A percentile compares a stretch with the other conserved stretches of the same genome.
phyloP scores from a whole-genome alignment of 2,113 vertebrate genomes.

The Gallinago jamesoni region DNA sequence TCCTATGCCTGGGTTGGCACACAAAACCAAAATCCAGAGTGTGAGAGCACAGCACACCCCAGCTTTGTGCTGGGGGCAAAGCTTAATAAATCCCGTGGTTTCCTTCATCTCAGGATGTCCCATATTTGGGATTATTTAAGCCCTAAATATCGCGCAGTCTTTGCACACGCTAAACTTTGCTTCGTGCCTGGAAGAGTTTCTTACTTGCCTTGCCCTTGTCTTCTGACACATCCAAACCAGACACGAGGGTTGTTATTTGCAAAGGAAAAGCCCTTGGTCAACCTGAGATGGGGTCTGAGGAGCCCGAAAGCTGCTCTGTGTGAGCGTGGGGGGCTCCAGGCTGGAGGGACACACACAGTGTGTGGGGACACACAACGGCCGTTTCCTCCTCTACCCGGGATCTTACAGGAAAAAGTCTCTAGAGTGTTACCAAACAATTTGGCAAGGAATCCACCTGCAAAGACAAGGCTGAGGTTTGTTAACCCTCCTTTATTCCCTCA shows the following conservation, averaged over 20 bases:
- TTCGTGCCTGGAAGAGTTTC: neutral
- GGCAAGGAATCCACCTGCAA: neutral
- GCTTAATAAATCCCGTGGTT: neutral
- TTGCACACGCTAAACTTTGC: neutral
- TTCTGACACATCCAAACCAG: fast-evolving
- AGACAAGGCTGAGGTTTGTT: neutral
- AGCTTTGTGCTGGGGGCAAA: neutral
- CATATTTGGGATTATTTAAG: neutral
- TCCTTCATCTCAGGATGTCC: neutral
- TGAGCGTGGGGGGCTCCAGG: neutral
- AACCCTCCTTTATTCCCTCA: neutral
- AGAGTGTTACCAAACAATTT: neutral
- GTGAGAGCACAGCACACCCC: neutral
- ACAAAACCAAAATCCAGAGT: neutral
- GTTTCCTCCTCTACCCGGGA: fast-evolving
- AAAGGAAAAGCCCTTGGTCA: neutral
- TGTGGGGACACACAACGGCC: fast-evolving
- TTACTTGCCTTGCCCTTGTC: neutral
- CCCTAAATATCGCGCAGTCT: neutral
- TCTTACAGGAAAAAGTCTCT: neutral
- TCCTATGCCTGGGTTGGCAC: neutral
- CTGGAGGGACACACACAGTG: neutral
- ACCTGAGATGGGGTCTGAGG: neutral
- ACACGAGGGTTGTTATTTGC: fast-evolving
- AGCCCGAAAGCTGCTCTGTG: neutral